phyloP scores from a whole-genome alignment of 1,140 invertebrate species.

The Nymphalis io region DNA sequence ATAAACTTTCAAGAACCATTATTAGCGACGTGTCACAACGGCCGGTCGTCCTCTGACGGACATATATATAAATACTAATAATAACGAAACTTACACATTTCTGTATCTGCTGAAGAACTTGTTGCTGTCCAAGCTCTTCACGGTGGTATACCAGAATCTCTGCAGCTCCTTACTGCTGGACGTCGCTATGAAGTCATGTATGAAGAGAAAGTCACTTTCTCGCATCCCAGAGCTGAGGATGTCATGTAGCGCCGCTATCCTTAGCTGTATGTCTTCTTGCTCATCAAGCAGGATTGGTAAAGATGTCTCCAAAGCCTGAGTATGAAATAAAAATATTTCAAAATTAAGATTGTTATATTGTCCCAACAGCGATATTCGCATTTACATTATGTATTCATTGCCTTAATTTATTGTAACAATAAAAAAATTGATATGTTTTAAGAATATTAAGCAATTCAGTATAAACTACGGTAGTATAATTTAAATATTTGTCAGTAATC shows the following conservation, averaged over 20 bases:
- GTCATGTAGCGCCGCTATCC: slow-evolving; percentile 83
- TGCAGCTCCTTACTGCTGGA: slow-evolving; percentile 84
- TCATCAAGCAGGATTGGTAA: slow-evolving; percentile 85
- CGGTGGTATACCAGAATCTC: slow-evolving; percentile 86
- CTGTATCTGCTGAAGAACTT: slow-evolving; percentile 55
- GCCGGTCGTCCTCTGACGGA: no score
- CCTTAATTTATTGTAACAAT: no score
- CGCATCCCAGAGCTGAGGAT: slow-evolving; percentile 83
- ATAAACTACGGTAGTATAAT: no score
- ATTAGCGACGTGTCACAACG: no score
- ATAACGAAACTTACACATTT: slow-evolving; percentile 55
- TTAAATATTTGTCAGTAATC: no score
- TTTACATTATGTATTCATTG: no score
- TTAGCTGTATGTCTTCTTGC: slow-evolving; percentile 84
- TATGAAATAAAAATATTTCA: slow-evolving; percentile 5
- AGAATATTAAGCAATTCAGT: no score
- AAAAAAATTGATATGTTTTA: no score
- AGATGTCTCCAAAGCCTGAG: slow-evolving; percentile 71
- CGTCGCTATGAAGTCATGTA: slow-evolving; percentile 85
- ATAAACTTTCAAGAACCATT: no score
- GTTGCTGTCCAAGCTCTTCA: slow-evolving; percentile 85
- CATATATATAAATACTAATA: neutral
- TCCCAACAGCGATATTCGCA: no score
- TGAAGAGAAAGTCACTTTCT: slow-evolving; percentile 83
- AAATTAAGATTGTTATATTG: no score